Percentiles rank a stretch among this genome's conserved stretches.
phyloP scores from a whole-genome alignment of 92 coral and sea anemone species.

The Bergia sp. region DNA sequence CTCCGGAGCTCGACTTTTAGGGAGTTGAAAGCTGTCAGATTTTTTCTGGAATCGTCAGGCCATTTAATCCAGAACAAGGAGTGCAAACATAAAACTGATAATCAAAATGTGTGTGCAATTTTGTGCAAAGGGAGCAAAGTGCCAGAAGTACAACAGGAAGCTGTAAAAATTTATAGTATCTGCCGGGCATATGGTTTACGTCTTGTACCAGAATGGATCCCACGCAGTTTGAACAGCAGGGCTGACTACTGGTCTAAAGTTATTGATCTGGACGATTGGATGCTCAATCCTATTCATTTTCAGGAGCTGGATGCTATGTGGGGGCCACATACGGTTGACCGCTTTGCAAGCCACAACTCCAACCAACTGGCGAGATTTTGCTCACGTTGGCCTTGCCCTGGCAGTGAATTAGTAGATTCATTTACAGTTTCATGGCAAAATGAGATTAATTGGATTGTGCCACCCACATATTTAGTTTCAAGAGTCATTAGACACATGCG shows the following conservation, averaged over 20 bases:
- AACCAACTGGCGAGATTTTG: conserved; percentile 46
- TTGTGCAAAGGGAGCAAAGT: conserved; percentile 6
- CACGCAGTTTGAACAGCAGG: too few species aligned
- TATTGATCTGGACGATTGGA: too few species aligned
- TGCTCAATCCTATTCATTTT: background rate
- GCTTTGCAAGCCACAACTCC: conserved; percentile 51
- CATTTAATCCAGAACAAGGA: too few species aligned
- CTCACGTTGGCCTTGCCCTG: too few species aligned
- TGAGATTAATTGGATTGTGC: conserved; percentile 62
- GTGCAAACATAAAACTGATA: too few species aligned
- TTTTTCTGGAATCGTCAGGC: too few species aligned
- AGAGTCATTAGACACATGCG: background rate
- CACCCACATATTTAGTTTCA: conserved; percentile 20
- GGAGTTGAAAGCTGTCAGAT: too few species aligned
- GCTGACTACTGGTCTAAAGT: too few species aligned
- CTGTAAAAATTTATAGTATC: background rate
- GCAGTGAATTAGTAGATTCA: conserved; percentile 50
- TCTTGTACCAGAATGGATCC: too few species aligned
- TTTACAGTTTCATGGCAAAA: background rate
- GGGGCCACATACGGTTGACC: conserved; percentile 54
- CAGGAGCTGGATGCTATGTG: conserved; percentile 46
- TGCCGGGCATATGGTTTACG: too few species aligned
- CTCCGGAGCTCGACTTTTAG: background rate
- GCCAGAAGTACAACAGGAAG: conserved; percentile 5
- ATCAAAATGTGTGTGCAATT: background rate